A percentile compares a stretch with the other conserved stretches of the same genome.
These are phyloP conservation scores for Hippoglossus stenolepis DNA, from an alignment of 2,113 vertebrate species.

Conservation along the genomic window DNA sequence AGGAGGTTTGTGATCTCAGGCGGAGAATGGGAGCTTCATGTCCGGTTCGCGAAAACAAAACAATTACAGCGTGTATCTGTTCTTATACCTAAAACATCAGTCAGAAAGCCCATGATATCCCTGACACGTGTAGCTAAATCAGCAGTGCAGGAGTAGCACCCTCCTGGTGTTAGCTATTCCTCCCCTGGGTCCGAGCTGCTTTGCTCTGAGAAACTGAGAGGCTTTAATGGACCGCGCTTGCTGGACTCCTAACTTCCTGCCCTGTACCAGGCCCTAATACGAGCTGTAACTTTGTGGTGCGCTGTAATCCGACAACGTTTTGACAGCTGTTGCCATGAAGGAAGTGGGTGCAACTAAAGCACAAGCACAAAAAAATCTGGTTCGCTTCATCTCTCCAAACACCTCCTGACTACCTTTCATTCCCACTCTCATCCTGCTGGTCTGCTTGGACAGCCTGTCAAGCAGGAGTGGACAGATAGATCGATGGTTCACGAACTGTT, in stretches of 20 bases:
- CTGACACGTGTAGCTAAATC: constrained; percentile 77
- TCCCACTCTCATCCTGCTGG: constrained; percentile 31
- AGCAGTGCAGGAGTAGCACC: constrained; percentile 66
- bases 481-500: constrained; percentile 55
- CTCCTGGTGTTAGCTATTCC: constrained; percentile 63
- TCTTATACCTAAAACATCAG: constrained; percentile 73
- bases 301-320: constrained; percentile 83
- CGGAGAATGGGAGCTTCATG: constrained; percentile 58
- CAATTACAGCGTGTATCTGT: constrained; percentile 56
- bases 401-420: constrained; percentile 25
- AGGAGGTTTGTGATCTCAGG: constrained; percentile 50
- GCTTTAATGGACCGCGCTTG: constrained; percentile 55
- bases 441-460: constrained; percentile 29
- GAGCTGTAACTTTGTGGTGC: constrained; percentile 79
- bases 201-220: constrained; percentile 60
- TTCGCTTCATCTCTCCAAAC: constrained; percentile 25
- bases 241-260: constrained; percentile 69
- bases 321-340: constrained; percentile 89
- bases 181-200: constrained; percentile 63
- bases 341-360: constrained; percentile 86
- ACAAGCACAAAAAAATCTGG: constrained; percentile 47
- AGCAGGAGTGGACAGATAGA: constrained; percentile 18
- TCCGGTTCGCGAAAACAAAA: constrained; percentile 68
- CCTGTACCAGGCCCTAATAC: constrained; percentile 81
- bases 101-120: constrained; percentile 72